Conservation (phyloP, 2,113 vertebrate genomes). For the Ia io region DNA sequence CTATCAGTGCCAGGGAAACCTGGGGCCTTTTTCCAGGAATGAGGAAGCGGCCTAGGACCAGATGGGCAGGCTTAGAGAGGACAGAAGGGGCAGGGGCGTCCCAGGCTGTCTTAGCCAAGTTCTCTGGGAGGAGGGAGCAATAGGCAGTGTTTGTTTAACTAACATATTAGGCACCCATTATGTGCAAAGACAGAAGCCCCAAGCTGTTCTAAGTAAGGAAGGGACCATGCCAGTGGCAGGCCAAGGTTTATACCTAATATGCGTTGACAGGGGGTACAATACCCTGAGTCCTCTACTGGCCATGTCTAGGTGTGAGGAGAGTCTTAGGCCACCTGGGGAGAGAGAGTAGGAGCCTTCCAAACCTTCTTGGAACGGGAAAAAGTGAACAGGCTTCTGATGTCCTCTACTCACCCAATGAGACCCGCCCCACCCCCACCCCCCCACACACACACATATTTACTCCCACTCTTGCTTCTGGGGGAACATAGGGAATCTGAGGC, state of each 20-base stretch:
- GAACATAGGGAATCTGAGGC: not conserved
- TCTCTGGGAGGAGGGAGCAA: conserved; percentile 37
- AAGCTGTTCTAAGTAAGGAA: conserved; percentile 28
- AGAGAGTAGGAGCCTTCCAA: not conserved
- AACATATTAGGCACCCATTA: conserved; percentile 19
- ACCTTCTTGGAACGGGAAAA: not conserved
- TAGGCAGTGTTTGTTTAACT: conserved; percentile 48
- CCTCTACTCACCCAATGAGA: not conserved
- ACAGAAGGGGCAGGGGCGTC: conserved; percentile 55
- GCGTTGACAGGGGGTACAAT: not conserved
- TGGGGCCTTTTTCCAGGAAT: conserved; percentile 73
- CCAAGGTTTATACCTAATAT: not conserved
- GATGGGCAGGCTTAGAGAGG: conserved; percentile 58
- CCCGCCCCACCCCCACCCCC: not conserved
- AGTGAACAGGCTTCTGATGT: not conserved
- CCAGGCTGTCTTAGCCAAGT: conserved; percentile 39
- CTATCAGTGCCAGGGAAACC: conserved; percentile 65
- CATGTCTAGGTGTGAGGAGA: not conserved
- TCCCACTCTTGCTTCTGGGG: not conserved
- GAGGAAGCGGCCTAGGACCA: conserved; percentile 68
- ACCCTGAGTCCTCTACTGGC: not conserved
- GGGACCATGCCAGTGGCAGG: not conserved
- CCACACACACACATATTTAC: not conserved
- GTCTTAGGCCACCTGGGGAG: not conserved
- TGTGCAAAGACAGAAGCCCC: conserved; percentile 12